Percentiles rank a stretch among this genome's conserved stretches.
Conservation (phyloP, 2,888 invertebrate species). For the Perdita meconis region DNA sequence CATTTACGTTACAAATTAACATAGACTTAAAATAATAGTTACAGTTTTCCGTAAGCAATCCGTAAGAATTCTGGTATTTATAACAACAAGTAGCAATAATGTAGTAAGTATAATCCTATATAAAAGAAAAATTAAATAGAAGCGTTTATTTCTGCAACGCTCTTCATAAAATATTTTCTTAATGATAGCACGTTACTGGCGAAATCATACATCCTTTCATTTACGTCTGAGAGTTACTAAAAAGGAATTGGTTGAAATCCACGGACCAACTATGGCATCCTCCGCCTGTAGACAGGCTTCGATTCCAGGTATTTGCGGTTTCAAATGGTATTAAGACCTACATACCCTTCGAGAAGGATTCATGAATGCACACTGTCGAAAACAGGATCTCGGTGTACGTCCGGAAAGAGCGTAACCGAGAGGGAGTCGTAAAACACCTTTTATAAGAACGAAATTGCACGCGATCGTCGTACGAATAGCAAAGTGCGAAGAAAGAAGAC, state of each 20-base stretch:
- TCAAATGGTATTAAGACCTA: constrained; percentile 3
- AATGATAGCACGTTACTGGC: too few relatives aligned
- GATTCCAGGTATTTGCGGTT: neutral
- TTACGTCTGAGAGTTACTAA: neutral
- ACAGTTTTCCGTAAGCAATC: too few relatives aligned
- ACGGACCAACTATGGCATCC: neutral
- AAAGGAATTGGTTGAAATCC: neutral
- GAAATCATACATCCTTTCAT: neutral
- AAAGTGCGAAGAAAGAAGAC: neutral
- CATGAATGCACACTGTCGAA: neutral
- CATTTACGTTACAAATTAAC: too few relatives aligned
- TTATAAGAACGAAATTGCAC: neutral
- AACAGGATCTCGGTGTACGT: neutral
- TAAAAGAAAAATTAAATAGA: too few relatives aligned
- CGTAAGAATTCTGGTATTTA: too few relatives aligned
- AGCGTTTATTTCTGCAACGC: too few relatives aligned
- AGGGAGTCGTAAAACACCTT: neutral
- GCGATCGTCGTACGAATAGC: neutral
- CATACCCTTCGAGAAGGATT: neutral
- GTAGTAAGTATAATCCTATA: too few relatives aligned
- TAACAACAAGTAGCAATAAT: too few relatives aligned
- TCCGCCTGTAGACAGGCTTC: neutral
- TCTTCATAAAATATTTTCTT: too few relatives aligned
- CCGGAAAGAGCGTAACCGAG: neutral
- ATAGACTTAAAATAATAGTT: too few relatives aligned